Conservation (phyloP, 1,140 invertebrate genomes). For the Drosophila sechellia region DNA sequence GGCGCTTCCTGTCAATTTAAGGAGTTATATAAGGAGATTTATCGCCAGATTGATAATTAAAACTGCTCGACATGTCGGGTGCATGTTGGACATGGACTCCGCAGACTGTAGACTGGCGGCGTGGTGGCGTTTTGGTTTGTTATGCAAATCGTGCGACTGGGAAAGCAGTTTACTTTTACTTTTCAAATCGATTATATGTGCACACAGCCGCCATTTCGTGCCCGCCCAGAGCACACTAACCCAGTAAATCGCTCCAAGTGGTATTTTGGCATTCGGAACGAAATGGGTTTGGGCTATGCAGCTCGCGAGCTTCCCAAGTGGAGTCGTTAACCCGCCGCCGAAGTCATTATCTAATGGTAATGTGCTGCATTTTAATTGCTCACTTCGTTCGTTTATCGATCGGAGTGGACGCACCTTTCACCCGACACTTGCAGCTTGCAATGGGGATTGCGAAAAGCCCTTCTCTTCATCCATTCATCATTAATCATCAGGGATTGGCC, state of each 20-base stretch:
- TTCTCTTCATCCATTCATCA: slow-evolving; percentile 1
- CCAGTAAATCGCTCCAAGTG: slow-evolving; percentile 32
- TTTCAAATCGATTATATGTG: slow-evolving; percentile 58
- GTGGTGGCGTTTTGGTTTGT: slow-evolving; percentile 48
- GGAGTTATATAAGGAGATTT: slow-evolving; percentile 30
- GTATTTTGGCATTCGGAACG: slow-evolving; percentile 10
- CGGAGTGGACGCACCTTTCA: slow-evolving; percentile 27
- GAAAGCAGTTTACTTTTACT: slow-evolving; percentile 74
- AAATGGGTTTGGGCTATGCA: slow-evolving; percentile 21
- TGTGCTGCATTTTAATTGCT: slow-evolving; percentile 37
- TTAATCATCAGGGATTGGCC: slow-evolving; percentile 3
- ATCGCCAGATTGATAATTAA: slow-evolving; percentile 34
- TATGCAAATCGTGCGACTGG: slow-evolving; percentile 58
- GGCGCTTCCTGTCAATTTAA: slow-evolving; percentile 29
- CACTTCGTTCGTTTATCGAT: slow-evolving; percentile 12
- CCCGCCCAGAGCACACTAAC: slow-evolving; percentile 43
- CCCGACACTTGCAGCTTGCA: slow-evolving; percentile 8
- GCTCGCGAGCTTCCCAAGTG: slow-evolving; percentile 22
- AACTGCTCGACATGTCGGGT: slow-evolving; percentile 15
- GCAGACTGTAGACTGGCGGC: slow-evolving; percentile 1
- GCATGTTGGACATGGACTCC: slow-evolving; percentile 18
- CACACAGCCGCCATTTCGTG: slow-evolving; percentile 12
- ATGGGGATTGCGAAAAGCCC: slow-evolving; percentile 3
- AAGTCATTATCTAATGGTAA: slow-evolving; percentile 27
- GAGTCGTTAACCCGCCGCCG: slow-evolving; percentile 32